phyloP scores from a whole-genome alignment of 2,797 vertebrate genomes.

The Oreortyx pictus region DNA sequence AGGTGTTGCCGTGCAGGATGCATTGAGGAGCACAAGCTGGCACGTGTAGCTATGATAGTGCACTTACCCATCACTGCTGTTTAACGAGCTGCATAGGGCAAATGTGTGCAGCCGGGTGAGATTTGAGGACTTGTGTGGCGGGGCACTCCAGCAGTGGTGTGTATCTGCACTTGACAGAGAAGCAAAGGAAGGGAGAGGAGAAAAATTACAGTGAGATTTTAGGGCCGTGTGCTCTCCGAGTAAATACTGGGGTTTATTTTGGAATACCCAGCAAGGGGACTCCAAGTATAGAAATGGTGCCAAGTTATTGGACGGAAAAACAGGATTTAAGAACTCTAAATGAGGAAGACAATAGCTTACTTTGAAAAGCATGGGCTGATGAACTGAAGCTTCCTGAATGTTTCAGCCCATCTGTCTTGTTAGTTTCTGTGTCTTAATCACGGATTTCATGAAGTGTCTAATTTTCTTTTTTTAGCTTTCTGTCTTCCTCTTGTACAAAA shows the following conservation, averaged over 20 bases:
- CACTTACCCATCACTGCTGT: background rate
- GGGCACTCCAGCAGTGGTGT: background rate
- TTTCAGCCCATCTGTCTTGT: slow-evolving; percentile 75
- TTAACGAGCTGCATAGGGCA: background rate
- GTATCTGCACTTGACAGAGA: background rate
- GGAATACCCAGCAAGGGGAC: background rate
- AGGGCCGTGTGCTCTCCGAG: background rate
- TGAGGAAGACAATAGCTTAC: background rate
- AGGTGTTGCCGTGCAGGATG: background rate
- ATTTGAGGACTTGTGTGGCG: no score
- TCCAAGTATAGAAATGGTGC: slow-evolving; percentile 13
- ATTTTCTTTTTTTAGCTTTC: slow-evolving; percentile 73
- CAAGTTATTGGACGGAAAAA: slow-evolving; percentile 5
- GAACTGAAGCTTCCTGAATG: slow-evolving; percentile 42
- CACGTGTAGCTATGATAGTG: background rate
- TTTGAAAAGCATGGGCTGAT: slow-evolving; percentile 38
- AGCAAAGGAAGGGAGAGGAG: background rate
- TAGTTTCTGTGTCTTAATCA: slow-evolving; percentile 76
- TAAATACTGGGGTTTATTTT: slow-evolving; percentile 8
- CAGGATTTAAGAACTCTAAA: background rate
- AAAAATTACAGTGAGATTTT: accelerated
- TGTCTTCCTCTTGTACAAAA: slow-evolving; percentile 69
- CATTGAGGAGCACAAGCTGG: background rate
- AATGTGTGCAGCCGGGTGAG: background rate
- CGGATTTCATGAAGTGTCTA: slow-evolving; percentile 70